Conservation (phyloP, 1,140 invertebrate genomes). For the Ceratosolen solmsi region DNA sequence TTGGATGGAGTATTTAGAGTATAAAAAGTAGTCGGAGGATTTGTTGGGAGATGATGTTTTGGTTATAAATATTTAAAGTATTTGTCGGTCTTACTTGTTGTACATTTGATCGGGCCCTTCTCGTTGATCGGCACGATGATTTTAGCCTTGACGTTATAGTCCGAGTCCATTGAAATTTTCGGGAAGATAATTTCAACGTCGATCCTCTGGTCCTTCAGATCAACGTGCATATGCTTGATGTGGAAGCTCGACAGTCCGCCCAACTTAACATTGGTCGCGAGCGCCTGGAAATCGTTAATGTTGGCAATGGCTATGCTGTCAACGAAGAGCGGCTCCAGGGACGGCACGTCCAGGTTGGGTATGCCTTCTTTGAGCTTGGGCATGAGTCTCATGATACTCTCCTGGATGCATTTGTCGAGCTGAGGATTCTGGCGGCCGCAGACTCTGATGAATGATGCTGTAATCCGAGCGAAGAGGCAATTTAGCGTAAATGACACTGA, state of each 20-base stretch:
- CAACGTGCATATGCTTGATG: constrained; percentile 72
- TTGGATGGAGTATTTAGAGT: too few species aligned
- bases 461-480: too few species aligned
- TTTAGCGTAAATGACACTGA: too few species aligned
- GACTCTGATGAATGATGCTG: constrained; percentile 79
- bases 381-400: constrained; percentile 74
- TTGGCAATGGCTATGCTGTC: constrained; percentile 69
- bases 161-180: constrained; percentile 71
- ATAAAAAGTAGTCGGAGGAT: background rate
- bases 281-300: constrained; percentile 68
- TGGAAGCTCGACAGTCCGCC: constrained; percentile 73
- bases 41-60: background rate
- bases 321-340: constrained; percentile 77
- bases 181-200: constrained; percentile 70
- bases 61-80: too few species aligned
- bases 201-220: constrained; percentile 73
- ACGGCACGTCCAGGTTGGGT: constrained; percentile 78
- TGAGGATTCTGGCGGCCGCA: constrained; percentile 78
- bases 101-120: constrained; percentile 60
- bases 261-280: constrained; percentile 73
- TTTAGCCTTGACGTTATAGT: constrained; percentile 76
- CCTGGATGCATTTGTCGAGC: constrained; percentile 75
- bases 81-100: constrained; percentile 57
- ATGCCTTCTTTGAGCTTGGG: constrained; percentile 76
- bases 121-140: constrained; percentile 69